Evolutionary conservation across 2,888 invertebrate genomes (phyloP).

Genomic region (Calliphora vomitoria): DNA sequence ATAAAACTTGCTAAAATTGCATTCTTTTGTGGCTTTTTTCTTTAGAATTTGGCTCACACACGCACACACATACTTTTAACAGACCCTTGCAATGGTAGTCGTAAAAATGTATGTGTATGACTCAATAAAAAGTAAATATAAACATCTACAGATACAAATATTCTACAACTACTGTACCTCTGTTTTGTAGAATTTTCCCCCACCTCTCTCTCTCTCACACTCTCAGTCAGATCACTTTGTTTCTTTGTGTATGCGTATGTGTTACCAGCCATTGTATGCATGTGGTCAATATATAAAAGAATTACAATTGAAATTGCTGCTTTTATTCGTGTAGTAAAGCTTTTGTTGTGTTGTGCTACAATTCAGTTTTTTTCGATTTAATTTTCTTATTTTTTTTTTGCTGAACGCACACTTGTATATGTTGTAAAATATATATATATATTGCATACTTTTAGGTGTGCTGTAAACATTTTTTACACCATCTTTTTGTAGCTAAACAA

Average conservation of each 20-base stretch:
- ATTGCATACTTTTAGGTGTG: conserved; percentile 72
- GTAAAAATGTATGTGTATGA: background rate
- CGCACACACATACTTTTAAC: background rate
- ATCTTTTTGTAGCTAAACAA: conserved; percentile 19
- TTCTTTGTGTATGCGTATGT: background rate
- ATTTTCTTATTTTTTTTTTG: background rate
- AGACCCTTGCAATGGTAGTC: background rate
- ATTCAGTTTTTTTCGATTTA: conserved; percentile 30
- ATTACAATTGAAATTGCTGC: conserved; percentile 65
- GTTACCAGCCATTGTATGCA: conserved; percentile 33
- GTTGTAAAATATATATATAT: conserved; percentile 54
- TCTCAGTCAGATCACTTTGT: background rate
- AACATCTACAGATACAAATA: conserved; percentile 30
- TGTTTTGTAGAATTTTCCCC: background rate
- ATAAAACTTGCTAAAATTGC: conserved; percentile 76
- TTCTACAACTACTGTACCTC: background rate
- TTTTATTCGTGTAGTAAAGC: conserved; percentile 37
- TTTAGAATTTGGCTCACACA: conserved; percentile 25
- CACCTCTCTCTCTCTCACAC: no score
- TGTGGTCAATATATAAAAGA: conserved; percentile 63
- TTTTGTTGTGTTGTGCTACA: conserved; percentile 12
- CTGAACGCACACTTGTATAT: conserved; percentile 1
- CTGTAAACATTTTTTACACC: conserved; percentile 56
- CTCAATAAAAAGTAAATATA: conserved; percentile 56
- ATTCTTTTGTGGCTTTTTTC: conserved; percentile 75